These are phyloP conservation scores for Rhagoletis pomonella DNA, from an alignment of 1,140 invertebrate genomes.

Conservation along the genomic window DNA sequence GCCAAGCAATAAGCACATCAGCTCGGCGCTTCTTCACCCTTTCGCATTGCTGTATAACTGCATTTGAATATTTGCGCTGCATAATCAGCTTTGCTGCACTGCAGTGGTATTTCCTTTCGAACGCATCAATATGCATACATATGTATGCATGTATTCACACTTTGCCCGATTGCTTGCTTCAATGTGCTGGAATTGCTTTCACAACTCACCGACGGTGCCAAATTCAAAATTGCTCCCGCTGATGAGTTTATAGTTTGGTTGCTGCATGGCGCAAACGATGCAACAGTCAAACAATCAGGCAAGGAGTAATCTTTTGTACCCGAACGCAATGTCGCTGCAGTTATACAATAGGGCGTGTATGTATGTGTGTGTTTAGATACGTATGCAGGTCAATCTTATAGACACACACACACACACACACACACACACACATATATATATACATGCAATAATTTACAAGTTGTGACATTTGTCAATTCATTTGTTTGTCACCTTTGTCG, in stretches of 20 bases:
- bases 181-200: neutral
- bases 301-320: neutral
- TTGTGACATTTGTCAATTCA: slow-evolving; percentile 42
- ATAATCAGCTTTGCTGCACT: slow-evolving; percentile 43
- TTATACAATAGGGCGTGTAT: neutral
- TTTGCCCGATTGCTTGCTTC: neutral
- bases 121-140: neutral
- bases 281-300: neutral
- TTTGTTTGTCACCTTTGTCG: neutral
- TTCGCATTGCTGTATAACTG: neutral
- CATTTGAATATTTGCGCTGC: neutral
- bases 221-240: slow-evolving; percentile 2
- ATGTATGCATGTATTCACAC: neutral
- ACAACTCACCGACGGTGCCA: neutral
- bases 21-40: neutral
- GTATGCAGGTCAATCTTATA: no score
- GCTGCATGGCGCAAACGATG: slow-evolving; percentile 4
- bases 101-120: slow-evolving; percentile 1
- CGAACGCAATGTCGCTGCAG: neutral
- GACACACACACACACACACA: no score
- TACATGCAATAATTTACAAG: neutral
- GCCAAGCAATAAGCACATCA: neutral
- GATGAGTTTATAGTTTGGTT: neutral
- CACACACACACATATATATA: neutral
- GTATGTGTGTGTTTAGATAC: no score